Conservation (phyloP, 2,113 vertebrate species). For the Sander lucioperca region DNA sequence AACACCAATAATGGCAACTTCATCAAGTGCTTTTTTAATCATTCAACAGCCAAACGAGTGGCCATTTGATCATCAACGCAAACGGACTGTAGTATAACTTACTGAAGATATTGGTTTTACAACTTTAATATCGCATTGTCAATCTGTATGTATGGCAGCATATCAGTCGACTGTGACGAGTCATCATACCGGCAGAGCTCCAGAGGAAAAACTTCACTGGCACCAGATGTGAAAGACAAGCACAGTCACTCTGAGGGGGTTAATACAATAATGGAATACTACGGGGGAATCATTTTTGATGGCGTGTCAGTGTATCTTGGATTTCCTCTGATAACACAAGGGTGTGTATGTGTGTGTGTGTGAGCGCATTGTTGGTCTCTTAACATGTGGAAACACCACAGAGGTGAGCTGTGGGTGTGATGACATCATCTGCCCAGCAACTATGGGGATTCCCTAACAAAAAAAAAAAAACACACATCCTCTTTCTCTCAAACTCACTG, state of each 20-base stretch:
- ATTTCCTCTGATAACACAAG: constrained; percentile 53
- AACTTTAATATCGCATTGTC: background rate
- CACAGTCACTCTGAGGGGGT: background rate
- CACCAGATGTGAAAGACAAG: background rate
- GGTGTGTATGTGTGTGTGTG: constrained; percentile 48
- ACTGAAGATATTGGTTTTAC: constrained; percentile 1
- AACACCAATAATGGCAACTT: constrained; percentile 27
- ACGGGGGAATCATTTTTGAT: background rate
- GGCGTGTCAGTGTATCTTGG: constrained; percentile 9
- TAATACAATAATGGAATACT: constrained; percentile 21
- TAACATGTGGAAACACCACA: constrained; percentile 72
- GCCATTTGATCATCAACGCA: constrained; percentile 22
- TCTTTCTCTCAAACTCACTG: constrained; percentile 45
- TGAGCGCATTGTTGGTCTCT: constrained; percentile 52
- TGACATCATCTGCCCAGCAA: constrained; percentile 72
- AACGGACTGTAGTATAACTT: constrained; percentile 5
- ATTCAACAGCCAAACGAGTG: constrained; percentile 1
- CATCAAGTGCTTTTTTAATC: background rate
- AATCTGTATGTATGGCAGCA: constrained; percentile 3
- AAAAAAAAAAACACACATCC: constrained; percentile 66
- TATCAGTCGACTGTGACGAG: background rate
- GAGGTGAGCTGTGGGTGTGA: constrained; percentile 72
- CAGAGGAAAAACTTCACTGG: background rate
- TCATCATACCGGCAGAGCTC: background rate
- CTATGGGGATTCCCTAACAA: constrained; percentile 80